Evolutionary conservation across 2,797 vertebrate species (phyloP).

Genomic region (Anableps anableps): DNA sequence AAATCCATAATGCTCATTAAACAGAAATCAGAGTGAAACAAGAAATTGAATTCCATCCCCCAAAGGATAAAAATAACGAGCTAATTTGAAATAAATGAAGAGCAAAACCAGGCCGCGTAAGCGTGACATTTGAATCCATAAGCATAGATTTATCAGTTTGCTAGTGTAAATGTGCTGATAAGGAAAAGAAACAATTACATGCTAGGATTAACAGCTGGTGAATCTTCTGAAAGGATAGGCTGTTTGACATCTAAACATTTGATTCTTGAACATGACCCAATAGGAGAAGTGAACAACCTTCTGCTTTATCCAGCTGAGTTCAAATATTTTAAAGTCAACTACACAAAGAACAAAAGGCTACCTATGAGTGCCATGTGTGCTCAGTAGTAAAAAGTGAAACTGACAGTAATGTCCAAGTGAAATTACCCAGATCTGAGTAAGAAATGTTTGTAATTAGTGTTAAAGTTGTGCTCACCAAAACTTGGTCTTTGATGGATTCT

Average conservation of each 20-base stretch:
- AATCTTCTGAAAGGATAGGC: conserved; percentile 41
- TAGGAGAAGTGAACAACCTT: conserved; percentile 17
- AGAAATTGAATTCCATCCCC: conserved; percentile 49
- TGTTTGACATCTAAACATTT: conserved; percentile 17
- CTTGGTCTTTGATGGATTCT: background rate
- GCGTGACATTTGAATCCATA: conserved; percentile 49
- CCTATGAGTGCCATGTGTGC: background rate
- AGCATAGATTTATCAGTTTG: conserved; percentile 50
- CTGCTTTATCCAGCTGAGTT: conserved; percentile 2
- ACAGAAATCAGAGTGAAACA: conserved; percentile 59
- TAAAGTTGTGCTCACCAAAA: background rate
- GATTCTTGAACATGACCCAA: conserved; percentile 24
- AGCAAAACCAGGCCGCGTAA: conserved; percentile 41
- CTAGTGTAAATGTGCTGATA: conserved; percentile 43
- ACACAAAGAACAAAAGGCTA: background rate
- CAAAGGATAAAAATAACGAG: conserved; percentile 54
- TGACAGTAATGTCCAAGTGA: background rate
- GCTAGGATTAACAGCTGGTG: conserved; percentile 34
- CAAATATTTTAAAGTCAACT: background rate
- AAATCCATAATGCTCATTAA: conserved; percentile 73
- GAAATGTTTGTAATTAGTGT: background rate
- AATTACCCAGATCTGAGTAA: background rate
- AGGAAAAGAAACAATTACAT: conserved; percentile 43
- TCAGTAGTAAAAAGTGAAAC: background rate
- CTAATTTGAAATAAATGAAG: conserved; percentile 56